Evolutionary conservation across 92 coral and sea anemone species (phyloP).

Genomic region (Scolanthus callimorphus): DNA sequence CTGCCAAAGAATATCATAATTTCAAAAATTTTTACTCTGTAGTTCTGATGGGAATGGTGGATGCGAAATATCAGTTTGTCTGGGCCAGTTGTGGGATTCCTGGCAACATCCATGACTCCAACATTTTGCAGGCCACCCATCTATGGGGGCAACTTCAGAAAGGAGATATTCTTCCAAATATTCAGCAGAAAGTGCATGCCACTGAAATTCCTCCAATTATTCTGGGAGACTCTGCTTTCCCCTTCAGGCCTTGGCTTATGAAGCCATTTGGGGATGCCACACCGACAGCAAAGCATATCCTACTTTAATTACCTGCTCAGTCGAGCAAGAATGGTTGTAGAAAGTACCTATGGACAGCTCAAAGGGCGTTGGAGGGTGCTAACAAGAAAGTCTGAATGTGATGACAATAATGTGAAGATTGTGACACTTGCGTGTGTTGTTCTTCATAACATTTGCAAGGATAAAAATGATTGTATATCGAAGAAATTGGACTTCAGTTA

Average conservation of each 20-base stretch:
- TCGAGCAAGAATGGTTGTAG: slow-evolving; percentile 8
- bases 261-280: neutral
- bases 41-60: slow-evolving; percentile 7
- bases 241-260: slow-evolving; percentile 5
- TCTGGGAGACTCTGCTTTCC: slow-evolving; percentile 6
- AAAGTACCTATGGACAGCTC: slow-evolving; percentile 4
- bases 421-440: slow-evolving; percentile 1
- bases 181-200: neutral
- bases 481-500: too few relatives aligned
- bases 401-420: neutral
- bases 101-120: slow-evolving; percentile 3
- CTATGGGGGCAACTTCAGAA: neutral
- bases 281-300: neutral
- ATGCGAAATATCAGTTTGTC: slow-evolving; percentile 2
- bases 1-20: slow-evolving; percentile 4
- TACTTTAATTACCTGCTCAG: slow-evolving; percentile 5
- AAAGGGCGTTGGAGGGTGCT: slow-evolving; percentile 13
- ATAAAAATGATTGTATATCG: neutral
- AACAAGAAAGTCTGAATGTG: neutral
- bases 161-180: neutral
- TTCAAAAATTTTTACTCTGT: slow-evolving; percentile 1
- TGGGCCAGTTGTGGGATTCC: slow-evolving; percentile 8
- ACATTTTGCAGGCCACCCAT: slow-evolving; percentile 16
- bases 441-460: slow-evolving; percentile 7
- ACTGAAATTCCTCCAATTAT: slow-evolving; percentile 10